Percentiles rank a stretch among this genome's conserved stretches.
These are phyloP conservation scores for Chloromyia formosa DNA, from an alignment of 2,888 invertebrate species.

Conservation along the genomic window DNA sequence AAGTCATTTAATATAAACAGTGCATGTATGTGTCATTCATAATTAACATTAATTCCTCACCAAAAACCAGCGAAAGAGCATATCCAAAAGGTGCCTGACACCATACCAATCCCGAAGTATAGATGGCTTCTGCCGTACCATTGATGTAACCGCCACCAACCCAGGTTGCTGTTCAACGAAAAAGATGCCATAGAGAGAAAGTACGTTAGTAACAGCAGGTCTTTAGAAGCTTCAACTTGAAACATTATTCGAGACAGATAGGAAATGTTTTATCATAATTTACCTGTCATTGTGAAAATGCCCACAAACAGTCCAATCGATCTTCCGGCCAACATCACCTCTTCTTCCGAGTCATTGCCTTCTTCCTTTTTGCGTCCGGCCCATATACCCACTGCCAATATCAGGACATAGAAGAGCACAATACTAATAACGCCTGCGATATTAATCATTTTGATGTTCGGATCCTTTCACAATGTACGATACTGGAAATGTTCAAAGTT, in stretches of 20 bases:
- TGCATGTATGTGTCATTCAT: not conserved
- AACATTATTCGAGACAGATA: not conserved
- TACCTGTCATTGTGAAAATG: constrained; percentile 99
- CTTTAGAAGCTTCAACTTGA: no score
- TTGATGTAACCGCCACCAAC: constrained; percentile 99
- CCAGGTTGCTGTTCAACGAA: constrained; percentile 84
- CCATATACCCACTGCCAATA: constrained; percentile 96
- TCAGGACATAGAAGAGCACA: constrained; percentile 94
- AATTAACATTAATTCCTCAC: constrained; percentile 66
- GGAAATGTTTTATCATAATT: constrained; percentile 51
- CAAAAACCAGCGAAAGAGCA: constrained; percentile 92
- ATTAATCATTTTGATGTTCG: constrained; percentile 77
- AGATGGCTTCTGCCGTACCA: constrained; percentile 97
- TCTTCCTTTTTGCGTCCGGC: constrained; percentile 92
- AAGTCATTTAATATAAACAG: constrained; percentile 22
- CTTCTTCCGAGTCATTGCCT: constrained; percentile 92
- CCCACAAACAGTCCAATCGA: constrained; percentile 98
- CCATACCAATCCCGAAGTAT: constrained; percentile 92
- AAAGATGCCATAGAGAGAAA: not conserved
- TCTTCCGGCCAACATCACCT: constrained; percentile 97
- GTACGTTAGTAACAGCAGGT: no score
- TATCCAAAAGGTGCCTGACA: constrained; percentile 99
- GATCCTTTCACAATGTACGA: no score
- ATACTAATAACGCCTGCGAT: constrained; percentile 93
- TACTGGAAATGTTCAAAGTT: no score